Evolutionary conservation across 2,797 vertebrate genomes (phyloP).

Genomic region (Sus cebifrons): DNA sequence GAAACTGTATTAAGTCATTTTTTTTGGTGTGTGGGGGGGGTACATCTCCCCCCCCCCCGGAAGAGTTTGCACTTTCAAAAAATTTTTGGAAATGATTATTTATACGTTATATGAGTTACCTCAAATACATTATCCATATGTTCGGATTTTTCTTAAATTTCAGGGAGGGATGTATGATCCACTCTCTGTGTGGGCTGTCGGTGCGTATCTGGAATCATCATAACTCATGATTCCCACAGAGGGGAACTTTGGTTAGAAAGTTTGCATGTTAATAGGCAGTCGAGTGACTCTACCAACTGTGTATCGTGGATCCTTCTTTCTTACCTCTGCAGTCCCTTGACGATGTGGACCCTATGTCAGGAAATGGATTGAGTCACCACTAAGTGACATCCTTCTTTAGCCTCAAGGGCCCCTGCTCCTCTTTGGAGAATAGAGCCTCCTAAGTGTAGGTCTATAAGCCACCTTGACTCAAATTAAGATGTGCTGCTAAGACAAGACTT

Average conservation of each 20-base stretch:
- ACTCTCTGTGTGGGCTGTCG: background rate
- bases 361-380: background rate
- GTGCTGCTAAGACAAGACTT: constrained; percentile 27
- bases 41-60: too few relatives aligned
- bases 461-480: constrained; percentile 44
- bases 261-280: background rate
- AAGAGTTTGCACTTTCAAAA: background rate
- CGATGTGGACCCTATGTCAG: background rate
- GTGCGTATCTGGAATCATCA: too few relatives aligned
- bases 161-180: background rate
- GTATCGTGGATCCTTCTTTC: background rate
- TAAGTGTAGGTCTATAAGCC: background rate
- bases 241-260: background rate
- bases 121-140: background rate
- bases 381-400: background rate
- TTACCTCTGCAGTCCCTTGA: background rate
- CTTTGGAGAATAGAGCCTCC: background rate
- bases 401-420: background rate
- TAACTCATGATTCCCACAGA: background rate
- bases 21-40: background rate
- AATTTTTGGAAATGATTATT: background rate
- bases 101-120: background rate
- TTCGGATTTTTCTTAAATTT: constrained; percentile 28
- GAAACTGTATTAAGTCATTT: background rate
- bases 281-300: background rate